Percentiles rank a stretch among this genome's conserved stretches.
Evolutionary conservation across 2,888 invertebrate genomes (phyloP).

Genomic region (Griposia aprilina): DNA sequence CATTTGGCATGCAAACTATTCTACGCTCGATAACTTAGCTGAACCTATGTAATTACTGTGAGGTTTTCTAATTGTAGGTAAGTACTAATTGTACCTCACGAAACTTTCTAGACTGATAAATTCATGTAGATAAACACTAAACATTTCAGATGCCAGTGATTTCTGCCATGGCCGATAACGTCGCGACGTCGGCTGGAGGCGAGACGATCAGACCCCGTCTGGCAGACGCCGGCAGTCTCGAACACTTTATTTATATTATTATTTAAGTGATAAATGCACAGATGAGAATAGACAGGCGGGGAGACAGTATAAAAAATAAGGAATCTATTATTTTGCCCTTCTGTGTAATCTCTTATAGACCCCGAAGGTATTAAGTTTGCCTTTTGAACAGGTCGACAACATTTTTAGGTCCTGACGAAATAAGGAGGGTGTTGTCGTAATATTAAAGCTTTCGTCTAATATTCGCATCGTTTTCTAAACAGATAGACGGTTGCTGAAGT

Average conservation of each 20-base stretch:
- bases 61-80: constrained; percentile 8
- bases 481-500: not conserved
- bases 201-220: constrained; percentile 53
- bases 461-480: not conserved
- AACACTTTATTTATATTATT: constrained; percentile 57
- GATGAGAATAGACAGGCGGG: constrained; percentile 38
- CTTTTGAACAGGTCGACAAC: constrained; percentile 3
- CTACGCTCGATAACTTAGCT: not conserved
- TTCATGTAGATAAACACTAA: constrained; percentile 39
- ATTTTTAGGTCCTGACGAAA: constrained; percentile 4
- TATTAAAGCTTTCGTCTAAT: constrained; percentile 11
- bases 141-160: constrained; percentile 39
- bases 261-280: constrained; percentile 58
- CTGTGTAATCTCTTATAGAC: constrained; percentile 32
- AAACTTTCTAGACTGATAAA: constrained; percentile 51
- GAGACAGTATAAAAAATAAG: constrained; percentile 41
- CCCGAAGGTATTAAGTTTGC: not conserved
- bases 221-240: constrained; percentile 61
- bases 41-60: not conserved
- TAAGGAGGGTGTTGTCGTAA: not conserved
- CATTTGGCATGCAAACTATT: constrained; percentile 22
- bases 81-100: not conserved
- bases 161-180: constrained; percentile 16
- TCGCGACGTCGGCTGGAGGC: constrained; percentile 35
- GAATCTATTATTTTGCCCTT: constrained; percentile 33